Evolutionary conservation across 2,888 invertebrate genomes (phyloP), one percentile per base, ranked within the genome.

Genomic region (Sarcophaga variegata): DNA sequence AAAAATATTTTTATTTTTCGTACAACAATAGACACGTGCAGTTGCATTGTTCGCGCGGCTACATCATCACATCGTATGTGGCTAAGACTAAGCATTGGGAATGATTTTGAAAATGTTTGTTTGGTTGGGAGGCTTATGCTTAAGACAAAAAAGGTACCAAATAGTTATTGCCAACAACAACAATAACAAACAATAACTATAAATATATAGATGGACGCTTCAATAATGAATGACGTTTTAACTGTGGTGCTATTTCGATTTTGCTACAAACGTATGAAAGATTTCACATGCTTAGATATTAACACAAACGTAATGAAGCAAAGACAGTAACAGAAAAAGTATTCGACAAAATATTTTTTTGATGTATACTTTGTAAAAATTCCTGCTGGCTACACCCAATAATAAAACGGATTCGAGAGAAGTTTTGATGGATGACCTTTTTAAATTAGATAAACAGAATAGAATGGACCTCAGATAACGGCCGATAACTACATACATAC

Each of bases 201-300:
- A 14, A 54, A 14, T 14, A 22, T 49, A 12, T 49, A 74, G 25
- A 22, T 69, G 67, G 66, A 78, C 70, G 74, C 74, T 81, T 86
- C 78, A 83, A 83, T 86, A 81, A 81, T 77, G 75, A 86, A 83
- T 83, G 86, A 83, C 86, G 81, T 76, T 86, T 85, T 82, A 66
- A 80, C 76, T 71, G 62, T 59, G 75, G 70, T 47, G 17, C 67
- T 49, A 63, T 67, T n/a, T n/a, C 22, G 49, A 22, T 20, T 12
- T 20, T 72, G 62, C 66, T 4, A 10, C 4, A 3, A 17, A 54
- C 1, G 17, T 14, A 54, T 17, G 4, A 69, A 25, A 70, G 54
- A 79, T 79, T 83, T 79, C 75, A 70, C 70, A 83, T 70, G 69
- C 20, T 75, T 75, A 47, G 17, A 6, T 64, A 5, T 25, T 75